A percentile compares a stretch with the other conserved stretches of the same genome.
These are phyloP conservation scores for Podarcis siculus DNA, from an alignment of 2,797 vertebrate species.

Conservation along the genomic window DNA sequence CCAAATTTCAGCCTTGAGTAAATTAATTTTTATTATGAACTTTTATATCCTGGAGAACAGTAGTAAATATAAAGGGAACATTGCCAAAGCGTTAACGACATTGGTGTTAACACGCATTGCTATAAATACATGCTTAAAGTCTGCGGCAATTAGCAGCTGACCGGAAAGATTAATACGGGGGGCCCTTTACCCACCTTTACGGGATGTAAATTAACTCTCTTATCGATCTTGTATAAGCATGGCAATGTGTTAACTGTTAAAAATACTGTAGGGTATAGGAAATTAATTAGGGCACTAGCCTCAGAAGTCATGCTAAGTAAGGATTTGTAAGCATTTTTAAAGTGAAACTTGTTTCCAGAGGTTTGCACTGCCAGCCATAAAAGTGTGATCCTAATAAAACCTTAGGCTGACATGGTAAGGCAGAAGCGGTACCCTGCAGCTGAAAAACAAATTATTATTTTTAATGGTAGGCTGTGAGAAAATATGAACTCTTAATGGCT, in stretches of 20 bases:
- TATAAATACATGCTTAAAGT: not conserved
- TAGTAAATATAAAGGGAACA: constrained; percentile 22
- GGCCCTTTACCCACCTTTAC: not conserved
- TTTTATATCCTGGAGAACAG: constrained; percentile 21
- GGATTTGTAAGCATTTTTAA: not conserved
- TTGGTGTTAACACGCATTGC: not conserved
- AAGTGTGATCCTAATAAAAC: constrained; percentile 35
- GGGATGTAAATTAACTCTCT: constrained; percentile 29
- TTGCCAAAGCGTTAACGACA: not conserved
- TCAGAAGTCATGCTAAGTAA: not conserved
- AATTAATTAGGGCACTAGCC: constrained; percentile 14
- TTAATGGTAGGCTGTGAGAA: not conserved
- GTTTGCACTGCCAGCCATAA: constrained; percentile 15
- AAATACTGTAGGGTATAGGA: constrained; percentile 33
- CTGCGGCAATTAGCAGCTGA: constrained; percentile 13
- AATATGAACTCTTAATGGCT: not conserved
- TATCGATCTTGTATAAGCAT: constrained; percentile 25
- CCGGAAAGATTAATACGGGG: constrained; percentile 11
- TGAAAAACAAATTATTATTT: not conserved
- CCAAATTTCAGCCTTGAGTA: not conserved
- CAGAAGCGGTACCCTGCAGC: not conserved
- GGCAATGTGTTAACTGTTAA: not conserved
- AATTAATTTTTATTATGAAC: not conserved
- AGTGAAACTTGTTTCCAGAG: constrained; percentile 20
- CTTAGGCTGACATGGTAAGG: constrained; percentile 7